A percentile compares a stretch with the other conserved stretches of the same genome.
Evolutionary conservation across 2,888 invertebrate genomes (phyloP).

Genomic region (Ptycholaimellus sp.): DNA sequence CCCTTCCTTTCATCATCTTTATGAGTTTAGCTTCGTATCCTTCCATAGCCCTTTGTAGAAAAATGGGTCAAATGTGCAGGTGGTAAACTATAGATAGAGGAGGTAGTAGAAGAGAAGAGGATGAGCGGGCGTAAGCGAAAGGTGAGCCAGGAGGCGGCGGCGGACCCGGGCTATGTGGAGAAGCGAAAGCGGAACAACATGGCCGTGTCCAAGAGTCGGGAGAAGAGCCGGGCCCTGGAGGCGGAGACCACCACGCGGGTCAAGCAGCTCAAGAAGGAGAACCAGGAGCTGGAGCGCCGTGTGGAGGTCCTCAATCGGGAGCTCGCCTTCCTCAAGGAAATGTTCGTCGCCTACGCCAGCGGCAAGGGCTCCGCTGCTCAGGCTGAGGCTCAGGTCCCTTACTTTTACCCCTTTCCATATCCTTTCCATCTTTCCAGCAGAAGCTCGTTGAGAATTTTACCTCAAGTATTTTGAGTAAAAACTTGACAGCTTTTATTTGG

Average conservation of each 20-base stretch:
- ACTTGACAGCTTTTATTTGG: no score
- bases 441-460: no score
- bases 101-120: no score
- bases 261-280: constrained; percentile 4
- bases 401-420: no score
- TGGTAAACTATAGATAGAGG: no score
- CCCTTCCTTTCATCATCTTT: no score
- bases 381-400: constrained; percentile 28
- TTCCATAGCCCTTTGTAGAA: no score
- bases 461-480: no score
- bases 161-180: constrained; percentile 2
- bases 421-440: no score
- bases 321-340: constrained; percentile 6
- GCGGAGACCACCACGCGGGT: constrained; percentile 1
- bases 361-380: not conserved
- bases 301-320: constrained; percentile 5
- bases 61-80: no score
- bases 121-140: no score
- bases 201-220: constrained; percentile 4
- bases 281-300: constrained; percentile 3
- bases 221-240: constrained; percentile 3
- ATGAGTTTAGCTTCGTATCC: no score
- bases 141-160: constrained; percentile 7
- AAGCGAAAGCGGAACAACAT: constrained; percentile 6
- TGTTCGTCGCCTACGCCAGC: constrained; percentile 5